phyloP scores from a whole-genome alignment of 2,888 invertebrate species.

The Scaptomyza caliginosa region DNA sequence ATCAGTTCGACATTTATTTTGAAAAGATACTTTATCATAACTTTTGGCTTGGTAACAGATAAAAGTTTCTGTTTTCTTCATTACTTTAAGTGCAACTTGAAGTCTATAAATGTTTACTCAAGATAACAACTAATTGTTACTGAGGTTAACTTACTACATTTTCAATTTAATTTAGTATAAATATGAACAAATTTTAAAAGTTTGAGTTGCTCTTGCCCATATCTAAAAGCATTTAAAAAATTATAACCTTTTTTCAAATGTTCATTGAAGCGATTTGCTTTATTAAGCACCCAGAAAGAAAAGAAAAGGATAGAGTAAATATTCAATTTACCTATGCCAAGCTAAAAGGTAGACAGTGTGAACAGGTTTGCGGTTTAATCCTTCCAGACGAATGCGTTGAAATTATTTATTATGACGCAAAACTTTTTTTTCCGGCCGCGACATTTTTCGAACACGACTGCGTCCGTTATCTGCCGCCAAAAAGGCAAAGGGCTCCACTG shows the following conservation, averaged over 20 bases:
- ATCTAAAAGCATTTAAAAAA: not conserved
- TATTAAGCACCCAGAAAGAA: not conserved
- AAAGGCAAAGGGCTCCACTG: conserved; percentile 53
- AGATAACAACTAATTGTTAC: not conserved
- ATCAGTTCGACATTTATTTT: not conserved
- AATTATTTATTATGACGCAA: conserved; percentile 79
- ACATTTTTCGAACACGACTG: conserved; percentile 50
- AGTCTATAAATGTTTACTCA: not conserved
- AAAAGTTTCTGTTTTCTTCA: conserved; percentile 5
- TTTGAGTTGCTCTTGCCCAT: not conserved
- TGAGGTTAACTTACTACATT: no score
- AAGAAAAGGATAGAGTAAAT: conserved; percentile 2
- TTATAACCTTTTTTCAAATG: conserved; percentile 15
- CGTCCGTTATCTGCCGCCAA: conserved; percentile 60
- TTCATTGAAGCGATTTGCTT: conserved; percentile 9
- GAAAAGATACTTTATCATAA: not conserved
- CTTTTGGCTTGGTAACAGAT: not conserved
- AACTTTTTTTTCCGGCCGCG: conserved; percentile 68
- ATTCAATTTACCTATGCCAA: conserved; percentile 19
- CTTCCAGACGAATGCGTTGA: conserved; percentile 79
- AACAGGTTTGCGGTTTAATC: conserved; percentile 63
- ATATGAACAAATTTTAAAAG: no score
- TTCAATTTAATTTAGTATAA: not conserved
- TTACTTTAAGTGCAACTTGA: conserved; percentile 20
- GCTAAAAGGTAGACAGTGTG: conserved; percentile 19